Percentiles rank a stretch among this genome's conserved stretches.
phyloP scores from a whole-genome alignment of 2,797 vertebrate genomes.

The Paramormyrops hopkinsi region DNA sequence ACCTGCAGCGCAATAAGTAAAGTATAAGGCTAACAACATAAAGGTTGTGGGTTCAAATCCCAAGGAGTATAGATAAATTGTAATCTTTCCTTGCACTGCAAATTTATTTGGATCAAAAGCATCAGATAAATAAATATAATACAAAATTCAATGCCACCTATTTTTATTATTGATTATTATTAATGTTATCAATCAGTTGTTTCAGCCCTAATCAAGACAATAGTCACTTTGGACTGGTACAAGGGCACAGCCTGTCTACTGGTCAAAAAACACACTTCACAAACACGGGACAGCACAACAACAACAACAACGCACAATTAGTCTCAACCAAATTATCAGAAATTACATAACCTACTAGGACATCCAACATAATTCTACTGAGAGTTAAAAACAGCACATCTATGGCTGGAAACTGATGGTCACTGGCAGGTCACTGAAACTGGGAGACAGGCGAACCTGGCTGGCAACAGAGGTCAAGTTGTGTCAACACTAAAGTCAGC shows the following conservation, averaged over 20 bases:
- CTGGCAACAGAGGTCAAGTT: background rate
- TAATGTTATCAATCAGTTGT: background rate
- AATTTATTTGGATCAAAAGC: background rate
- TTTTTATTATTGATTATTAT: background rate
- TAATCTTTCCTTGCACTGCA: background rate
- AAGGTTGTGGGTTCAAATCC: background rate
- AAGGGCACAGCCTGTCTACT: background rate
- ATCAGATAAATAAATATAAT: background rate
- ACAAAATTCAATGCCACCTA: background rate
- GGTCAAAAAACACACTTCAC: background rate
- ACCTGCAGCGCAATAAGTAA: background rate
- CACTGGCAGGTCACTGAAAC: background rate
- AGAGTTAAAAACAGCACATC: background rate
- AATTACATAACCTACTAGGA: background rate
- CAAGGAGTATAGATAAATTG: background rate
- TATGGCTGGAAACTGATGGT: background rate
- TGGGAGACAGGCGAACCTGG: background rate
- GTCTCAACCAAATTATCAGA: background rate
- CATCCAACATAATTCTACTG: background rate
- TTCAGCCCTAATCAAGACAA: background rate
- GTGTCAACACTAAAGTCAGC: background rate
- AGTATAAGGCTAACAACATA: background rate
- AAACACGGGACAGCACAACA: background rate
- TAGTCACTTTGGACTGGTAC: background rate
- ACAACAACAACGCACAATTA: background rate